phyloP scores from a whole-genome alignment of 23 tunicate species.

The Phallusia fumigata region DNA sequence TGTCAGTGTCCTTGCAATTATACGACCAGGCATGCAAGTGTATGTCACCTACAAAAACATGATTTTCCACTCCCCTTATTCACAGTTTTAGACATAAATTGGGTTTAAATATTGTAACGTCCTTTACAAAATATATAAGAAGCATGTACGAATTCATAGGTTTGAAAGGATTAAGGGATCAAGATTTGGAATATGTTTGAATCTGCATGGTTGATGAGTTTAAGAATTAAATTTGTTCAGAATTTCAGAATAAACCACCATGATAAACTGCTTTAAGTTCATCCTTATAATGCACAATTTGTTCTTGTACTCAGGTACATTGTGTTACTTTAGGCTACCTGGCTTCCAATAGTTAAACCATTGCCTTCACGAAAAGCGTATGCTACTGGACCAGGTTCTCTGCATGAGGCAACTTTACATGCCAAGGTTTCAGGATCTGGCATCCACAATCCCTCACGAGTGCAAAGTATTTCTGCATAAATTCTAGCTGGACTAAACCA shows the following conservation, averaged over 20 bases:
- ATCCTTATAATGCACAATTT: too few relatives aligned
- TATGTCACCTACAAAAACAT: conserved; percentile 30
- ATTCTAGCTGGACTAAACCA: conserved; percentile 47
- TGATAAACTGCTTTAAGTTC: too few relatives aligned
- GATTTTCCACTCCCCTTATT: too few relatives aligned
- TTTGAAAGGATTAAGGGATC: too few relatives aligned
- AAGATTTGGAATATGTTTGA: too few relatives aligned
- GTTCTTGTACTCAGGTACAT: not conserved
- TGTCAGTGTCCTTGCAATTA: conserved; percentile 15
- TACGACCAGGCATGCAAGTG: conserved; percentile 48
- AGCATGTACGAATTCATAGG: too few relatives aligned
- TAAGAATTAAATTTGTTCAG: too few relatives aligned
- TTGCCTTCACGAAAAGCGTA: conserved; percentile 27
- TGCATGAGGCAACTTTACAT: conserved; percentile 43
- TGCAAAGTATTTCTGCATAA: conserved; percentile 50
- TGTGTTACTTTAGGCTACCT: conserved; percentile 25
- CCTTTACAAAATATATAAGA: too few relatives aligned
- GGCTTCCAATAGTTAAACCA: conserved; percentile 27
- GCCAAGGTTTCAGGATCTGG: conserved; percentile 30
- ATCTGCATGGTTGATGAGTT: too few relatives aligned
- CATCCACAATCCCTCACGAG: conserved; percentile 47
- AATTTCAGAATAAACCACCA: too few relatives aligned
- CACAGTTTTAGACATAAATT: too few relatives aligned
- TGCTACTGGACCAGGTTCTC: conserved; percentile 49
- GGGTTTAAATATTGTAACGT: too few relatives aligned